phyloP scores from a whole-genome alignment of 1,140 invertebrate species.

The Aphelenchoides besseyi region DNA sequence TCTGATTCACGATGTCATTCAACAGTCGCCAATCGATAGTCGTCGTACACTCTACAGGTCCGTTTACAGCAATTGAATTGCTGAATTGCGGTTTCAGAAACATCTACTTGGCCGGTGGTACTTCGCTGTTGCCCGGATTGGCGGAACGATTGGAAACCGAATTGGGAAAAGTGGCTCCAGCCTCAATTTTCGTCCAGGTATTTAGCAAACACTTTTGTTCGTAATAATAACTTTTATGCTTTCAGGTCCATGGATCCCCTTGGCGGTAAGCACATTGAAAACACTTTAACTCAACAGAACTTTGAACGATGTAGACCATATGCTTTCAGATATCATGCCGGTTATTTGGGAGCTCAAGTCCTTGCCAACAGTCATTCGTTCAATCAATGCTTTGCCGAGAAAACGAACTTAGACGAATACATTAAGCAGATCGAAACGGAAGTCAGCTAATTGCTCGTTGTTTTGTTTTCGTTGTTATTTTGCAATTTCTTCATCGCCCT shows the following conservation, averaged over 20 bases:
- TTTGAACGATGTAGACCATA: neutral
- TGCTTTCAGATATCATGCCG: constrained; percentile 68
- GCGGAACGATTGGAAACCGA: constrained; percentile 69
- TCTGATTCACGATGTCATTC: constrained; percentile 68
- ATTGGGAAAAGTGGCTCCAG: constrained; percentile 68
- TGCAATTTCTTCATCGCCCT: neutral
- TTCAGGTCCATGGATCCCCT: constrained; percentile 46
- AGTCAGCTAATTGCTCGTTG: neutral
- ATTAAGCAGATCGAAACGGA: constrained; percentile 28
- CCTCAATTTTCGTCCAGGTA: constrained; percentile 69
- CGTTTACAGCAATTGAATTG: constrained; percentile 6
- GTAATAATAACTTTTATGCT: constrained; percentile 16
- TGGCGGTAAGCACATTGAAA: constrained; percentile 33
- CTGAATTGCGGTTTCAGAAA: constrained; percentile 66
- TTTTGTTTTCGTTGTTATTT: neutral
- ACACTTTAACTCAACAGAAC: neutral
- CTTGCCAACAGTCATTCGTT: constrained; percentile 67
- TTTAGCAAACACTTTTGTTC: constrained; percentile 64
- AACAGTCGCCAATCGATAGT: constrained; percentile 61
- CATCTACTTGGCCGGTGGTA: constrained; percentile 68
- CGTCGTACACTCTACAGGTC: constrained; percentile 54
- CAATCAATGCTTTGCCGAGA: constrained; percentile 64
- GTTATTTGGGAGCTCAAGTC: constrained; percentile 69
- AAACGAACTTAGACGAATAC: constrained; percentile 40
- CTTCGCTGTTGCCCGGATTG: constrained; percentile 69